Evolutionary conservation across 2,888 invertebrate genomes (phyloP).

Genomic region (Agrotis exclamationis): DNA sequence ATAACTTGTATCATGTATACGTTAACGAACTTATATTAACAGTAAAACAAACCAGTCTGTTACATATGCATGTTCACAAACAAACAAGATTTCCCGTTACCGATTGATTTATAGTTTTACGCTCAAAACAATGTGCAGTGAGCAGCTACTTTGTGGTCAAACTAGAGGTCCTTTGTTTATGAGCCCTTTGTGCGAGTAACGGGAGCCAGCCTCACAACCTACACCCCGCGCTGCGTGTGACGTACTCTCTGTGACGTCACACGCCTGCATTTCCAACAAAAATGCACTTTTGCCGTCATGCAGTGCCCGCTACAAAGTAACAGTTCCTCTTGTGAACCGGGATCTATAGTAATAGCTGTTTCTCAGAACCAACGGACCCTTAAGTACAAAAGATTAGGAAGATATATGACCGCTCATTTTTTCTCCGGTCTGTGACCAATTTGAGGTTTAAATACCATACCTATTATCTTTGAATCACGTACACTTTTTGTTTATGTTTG

Average conservation of each 20-base stretch:
- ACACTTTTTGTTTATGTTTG: slow-evolving; percentile 72
- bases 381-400: slow-evolving; percentile 81
- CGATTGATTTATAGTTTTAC: slow-evolving; percentile 77
- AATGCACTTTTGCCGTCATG: slow-evolving; percentile 88
- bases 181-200: slow-evolving; percentile 83
- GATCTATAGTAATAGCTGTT: slow-evolving; percentile 82
- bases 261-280: slow-evolving; percentile 79
- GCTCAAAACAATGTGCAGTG: slow-evolving; percentile 76
- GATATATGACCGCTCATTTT: slow-evolving; percentile 85
- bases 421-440: slow-evolving; percentile 83
- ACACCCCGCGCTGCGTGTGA: slow-evolving; percentile 68
- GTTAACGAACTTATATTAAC: slow-evolving; percentile 19
- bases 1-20: slow-evolving; percentile 19
- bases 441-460: slow-evolving; percentile 86
- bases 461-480: slow-evolving; percentile 74
- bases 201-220: slow-evolving; percentile 67
- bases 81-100: slow-evolving; percentile 63
- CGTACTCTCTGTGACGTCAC: slow-evolving; percentile 86
- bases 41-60: slow-evolving; percentile 39
- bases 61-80: slow-evolving; percentile 51
- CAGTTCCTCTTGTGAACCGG: slow-evolving; percentile 89
- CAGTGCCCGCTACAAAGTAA: slow-evolving; percentile 82
- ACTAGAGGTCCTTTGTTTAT: slow-evolving; percentile 80
- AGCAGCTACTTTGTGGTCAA: slow-evolving; percentile 87
- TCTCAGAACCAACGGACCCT: slow-evolving; percentile 84